These are phyloP conservation scores for Chrysaora quinquecirrha DNA, from an alignment of 30 jellyfish, hydroid and myxozoan genomes.

Conservation along the genomic window DNA sequence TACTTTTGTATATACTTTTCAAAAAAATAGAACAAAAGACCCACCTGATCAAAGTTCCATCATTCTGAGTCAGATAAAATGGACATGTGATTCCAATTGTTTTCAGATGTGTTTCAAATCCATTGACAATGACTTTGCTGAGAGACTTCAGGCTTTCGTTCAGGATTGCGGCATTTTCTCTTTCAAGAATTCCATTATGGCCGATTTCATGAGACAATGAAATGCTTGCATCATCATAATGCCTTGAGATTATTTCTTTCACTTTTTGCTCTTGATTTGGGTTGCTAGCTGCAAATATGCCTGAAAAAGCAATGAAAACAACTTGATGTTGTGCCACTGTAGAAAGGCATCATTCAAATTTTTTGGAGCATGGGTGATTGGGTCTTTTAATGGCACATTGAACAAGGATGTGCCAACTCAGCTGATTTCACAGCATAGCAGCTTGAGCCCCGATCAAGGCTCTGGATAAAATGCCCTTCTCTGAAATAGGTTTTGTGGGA, in stretches of 20 bases:
- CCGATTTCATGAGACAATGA: conserved; percentile 68
- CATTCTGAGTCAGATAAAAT: conserved; percentile 69
- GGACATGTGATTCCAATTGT: conserved; percentile 53
- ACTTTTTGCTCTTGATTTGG: conserved; percentile 51
- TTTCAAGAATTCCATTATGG: conserved; percentile 59
- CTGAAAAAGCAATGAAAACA: too few species aligned
- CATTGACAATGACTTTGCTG: conserved; percentile 26
- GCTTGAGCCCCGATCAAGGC: too few species aligned
- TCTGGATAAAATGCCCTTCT: too few species aligned
- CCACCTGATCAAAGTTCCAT: conserved; percentile 77
- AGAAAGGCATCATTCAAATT: too few species aligned
- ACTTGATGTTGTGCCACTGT: too few species aligned
- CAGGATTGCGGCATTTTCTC: conserved; percentile 76
- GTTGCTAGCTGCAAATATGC: conserved; percentile 60
- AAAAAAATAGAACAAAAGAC: not conserved
- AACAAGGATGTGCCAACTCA: too few species aligned
- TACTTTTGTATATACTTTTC: too few species aligned
- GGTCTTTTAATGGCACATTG: too few species aligned
- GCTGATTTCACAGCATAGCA: too few species aligned
- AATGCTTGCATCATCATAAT: conserved; percentile 11
- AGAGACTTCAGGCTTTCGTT: conserved; percentile 60
- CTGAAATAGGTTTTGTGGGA: too few species aligned
- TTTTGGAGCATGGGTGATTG: too few species aligned
- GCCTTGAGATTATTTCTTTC: conserved; percentile 11
- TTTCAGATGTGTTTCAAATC: conserved; percentile 40